phyloP scores from a whole-genome alignment of 2,797 vertebrate genomes.

The Pseudochirops corinnae region DNA sequence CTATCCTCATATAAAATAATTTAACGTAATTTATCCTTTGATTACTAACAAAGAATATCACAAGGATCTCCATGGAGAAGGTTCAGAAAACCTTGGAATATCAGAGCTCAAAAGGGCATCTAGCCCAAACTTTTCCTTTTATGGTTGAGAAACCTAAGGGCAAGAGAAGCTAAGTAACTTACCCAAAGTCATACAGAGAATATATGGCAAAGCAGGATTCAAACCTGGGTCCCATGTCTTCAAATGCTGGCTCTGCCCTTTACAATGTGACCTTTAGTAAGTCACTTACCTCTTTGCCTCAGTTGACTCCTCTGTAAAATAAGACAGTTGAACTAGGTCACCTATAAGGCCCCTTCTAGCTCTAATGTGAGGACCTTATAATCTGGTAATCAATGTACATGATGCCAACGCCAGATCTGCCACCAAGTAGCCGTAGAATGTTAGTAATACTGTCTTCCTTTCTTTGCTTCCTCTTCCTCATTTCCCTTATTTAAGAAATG shows the following conservation, averaged over 20 bases:
- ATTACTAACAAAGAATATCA: background rate
- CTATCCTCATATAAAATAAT: background rate
- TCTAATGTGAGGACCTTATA: background rate
- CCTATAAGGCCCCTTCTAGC: background rate
- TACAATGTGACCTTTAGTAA: background rate
- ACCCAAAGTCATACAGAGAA: background rate
- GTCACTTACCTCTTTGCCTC: background rate
- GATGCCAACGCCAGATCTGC: background rate
- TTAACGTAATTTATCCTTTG: background rate
- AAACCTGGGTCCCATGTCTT: background rate
- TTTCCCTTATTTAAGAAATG: background rate
- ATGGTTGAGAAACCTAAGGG: background rate
- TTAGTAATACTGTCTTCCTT: background rate
- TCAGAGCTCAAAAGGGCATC: background rate
- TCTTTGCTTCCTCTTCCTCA: background rate
- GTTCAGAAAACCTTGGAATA: background rate
- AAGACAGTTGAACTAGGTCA: background rate
- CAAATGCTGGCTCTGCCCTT: background rate
- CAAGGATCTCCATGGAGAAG: background rate
- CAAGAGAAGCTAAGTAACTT: background rate
- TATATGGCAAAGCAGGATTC: background rate
- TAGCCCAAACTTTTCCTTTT: background rate
- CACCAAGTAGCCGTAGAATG: too few relatives aligned
- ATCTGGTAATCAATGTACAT: background rate
- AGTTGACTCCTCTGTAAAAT: background rate